Conservation (phyloP, 2,113 vertebrate species). For the Limanda limanda region DNA sequence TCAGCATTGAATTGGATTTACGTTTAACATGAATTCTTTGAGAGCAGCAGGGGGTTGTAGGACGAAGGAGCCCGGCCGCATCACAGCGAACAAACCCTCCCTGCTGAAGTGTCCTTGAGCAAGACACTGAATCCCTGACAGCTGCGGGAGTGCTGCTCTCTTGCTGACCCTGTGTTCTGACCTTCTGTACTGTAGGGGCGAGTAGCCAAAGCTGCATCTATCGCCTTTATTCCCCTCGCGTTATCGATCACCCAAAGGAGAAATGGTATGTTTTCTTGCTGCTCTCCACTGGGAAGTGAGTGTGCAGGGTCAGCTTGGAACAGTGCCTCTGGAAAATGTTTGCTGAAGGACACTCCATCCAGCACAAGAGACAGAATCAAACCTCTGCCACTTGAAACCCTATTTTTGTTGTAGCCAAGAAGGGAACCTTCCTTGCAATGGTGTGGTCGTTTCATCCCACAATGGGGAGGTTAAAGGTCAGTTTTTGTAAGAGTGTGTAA, state of each 20-base stretch:
- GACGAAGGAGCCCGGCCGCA: not conserved
- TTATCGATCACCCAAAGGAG: conserved; percentile 68
- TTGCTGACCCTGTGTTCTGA: conserved; percentile 62
- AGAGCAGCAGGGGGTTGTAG: not conserved
- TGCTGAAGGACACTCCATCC: conserved; percentile 34
- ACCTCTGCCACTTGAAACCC: conserved; percentile 33
- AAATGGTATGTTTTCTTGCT: conserved; percentile 23
- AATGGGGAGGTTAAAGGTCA: conserved; percentile 25
- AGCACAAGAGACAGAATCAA: not conserved
- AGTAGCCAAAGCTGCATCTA: conserved; percentile 31
- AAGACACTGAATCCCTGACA: conserved; percentile 46
- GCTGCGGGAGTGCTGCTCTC: conserved; percentile 22
- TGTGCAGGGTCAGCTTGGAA: conserved; percentile 47
- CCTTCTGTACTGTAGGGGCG: conserved; percentile 42
- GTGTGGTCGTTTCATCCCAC: not conserved
- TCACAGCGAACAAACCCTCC: not conserved
- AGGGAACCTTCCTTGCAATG: not conserved
- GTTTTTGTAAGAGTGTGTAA: not conserved
- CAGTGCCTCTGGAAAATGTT: conserved; percentile 51
- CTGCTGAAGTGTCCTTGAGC: conserved; percentile 64
- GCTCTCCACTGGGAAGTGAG: conserved; percentile 44
- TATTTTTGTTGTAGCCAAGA: conserved; percentile 3
- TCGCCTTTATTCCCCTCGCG: not conserved
- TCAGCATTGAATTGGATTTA: not conserved
- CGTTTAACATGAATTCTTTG: conserved; percentile 8